Conservation (phyloP, 64 coral and sea anemone species). For the Cladopsammia gracilis region DNA sequence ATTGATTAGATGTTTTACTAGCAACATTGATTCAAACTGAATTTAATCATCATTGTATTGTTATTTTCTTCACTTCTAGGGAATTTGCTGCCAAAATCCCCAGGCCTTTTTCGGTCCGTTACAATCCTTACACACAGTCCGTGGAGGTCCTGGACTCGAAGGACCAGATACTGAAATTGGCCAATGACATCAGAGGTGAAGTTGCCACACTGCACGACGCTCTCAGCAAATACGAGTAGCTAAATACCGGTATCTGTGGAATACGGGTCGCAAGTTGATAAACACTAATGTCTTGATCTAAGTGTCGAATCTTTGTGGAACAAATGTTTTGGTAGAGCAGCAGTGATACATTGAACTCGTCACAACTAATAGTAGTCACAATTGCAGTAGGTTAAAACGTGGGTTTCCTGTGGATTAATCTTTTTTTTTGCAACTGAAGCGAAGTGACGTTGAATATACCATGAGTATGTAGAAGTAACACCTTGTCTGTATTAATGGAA, state of each 20-base stretch:
- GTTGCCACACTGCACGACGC: conserved; percentile 71
- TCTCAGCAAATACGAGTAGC: conserved; percentile 67
- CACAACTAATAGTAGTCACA: no score
- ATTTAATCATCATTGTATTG: background rate
- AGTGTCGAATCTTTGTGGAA: no score
- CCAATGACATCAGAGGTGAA: conserved; percentile 86
- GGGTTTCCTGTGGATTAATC: no score
- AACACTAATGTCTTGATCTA: no score
- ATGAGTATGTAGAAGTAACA: no score
- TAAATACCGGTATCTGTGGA: background rate
- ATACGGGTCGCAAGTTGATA: background rate
- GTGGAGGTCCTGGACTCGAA: conserved; percentile 96
- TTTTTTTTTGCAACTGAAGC: no score
- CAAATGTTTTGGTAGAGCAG: background rate
- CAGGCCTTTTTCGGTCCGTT: conserved; percentile 91
- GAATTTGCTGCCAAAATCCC: conserved; percentile 81
- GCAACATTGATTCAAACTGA: background rate
- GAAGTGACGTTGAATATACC: no score
- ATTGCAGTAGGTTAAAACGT: no score
- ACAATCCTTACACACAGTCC: conserved; percentile 98
- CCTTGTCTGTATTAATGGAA: no score
- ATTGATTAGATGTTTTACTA: no score
- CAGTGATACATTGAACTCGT: no score
- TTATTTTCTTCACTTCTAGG: background rate
- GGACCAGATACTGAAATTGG: conserved; percentile 88